Evolutionary conservation across 2,113 vertebrate genomes (phyloP).

Genomic region (Mustelus asterias): DNA sequence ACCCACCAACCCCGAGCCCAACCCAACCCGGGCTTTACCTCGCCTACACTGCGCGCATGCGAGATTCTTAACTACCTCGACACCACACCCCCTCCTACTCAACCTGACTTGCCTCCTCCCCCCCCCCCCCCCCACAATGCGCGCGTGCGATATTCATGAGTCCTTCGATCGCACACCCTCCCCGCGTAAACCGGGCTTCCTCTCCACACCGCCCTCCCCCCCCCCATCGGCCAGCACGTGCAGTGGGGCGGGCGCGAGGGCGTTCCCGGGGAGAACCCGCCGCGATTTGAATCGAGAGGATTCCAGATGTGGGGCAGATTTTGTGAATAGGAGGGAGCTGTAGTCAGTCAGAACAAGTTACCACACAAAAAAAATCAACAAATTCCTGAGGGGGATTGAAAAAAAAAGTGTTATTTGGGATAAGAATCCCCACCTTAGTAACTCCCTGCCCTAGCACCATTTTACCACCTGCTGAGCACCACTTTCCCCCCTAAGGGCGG

Average conservation of each 20-base stretch:
- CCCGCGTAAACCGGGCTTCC: too few relatives aligned
- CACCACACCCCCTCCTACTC: too few relatives aligned
- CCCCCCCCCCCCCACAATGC: too few relatives aligned
- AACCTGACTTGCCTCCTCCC: too few relatives aligned
- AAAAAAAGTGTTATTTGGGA: too few relatives aligned
- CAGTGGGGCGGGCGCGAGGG: not conserved
- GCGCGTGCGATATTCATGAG: too few relatives aligned
- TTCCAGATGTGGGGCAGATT: not conserved
- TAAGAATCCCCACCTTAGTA: too few relatives aligned
- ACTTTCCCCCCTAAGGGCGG: too few relatives aligned
- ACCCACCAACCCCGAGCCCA: not conserved
- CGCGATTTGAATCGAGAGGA: slow-evolving; percentile 11
- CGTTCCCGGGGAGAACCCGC: not conserved
- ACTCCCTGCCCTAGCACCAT: too few relatives aligned
- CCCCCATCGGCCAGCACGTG: not conserved
- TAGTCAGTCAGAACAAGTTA: not conserved
- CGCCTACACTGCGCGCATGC: not conserved
- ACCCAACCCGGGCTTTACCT: not conserved
- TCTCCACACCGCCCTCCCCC: too few relatives aligned
- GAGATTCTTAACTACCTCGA: not conserved
- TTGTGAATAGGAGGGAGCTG: not conserved
- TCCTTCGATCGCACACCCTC: too few relatives aligned
- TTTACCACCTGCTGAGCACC: too few relatives aligned
- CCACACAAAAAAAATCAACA: not conserved
- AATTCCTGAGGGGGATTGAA: not conserved